Conservation (phyloP, 2,888 invertebrate genomes). For the Hermodice carunculata region DNA sequence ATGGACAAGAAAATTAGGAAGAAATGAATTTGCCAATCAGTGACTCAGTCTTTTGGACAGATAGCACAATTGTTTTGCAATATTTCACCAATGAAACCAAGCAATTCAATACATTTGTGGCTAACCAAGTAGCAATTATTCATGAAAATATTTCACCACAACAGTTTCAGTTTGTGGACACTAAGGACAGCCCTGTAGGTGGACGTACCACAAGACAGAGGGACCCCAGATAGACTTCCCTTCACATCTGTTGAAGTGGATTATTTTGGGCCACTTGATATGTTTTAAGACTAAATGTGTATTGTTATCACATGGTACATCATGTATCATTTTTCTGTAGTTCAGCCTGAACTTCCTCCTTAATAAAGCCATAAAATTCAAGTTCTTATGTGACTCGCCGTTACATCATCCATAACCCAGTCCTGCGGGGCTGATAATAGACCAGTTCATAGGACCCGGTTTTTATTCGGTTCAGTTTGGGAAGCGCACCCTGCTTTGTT, state of each 20-base stretch:
- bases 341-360: no score
- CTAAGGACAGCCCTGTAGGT: constrained; percentile 7
- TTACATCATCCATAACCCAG: no score
- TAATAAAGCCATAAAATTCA: no score
- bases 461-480: no score
- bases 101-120: constrained; percentile 8
- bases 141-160: not conserved
- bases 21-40: not conserved
- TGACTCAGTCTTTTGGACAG: constrained; percentile 8
- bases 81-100: constrained; percentile 2
- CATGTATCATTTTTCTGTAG: no score
- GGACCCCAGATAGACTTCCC: not conserved
- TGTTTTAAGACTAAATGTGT: no score
- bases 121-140: constrained; percentile 9
- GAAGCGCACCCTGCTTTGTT: no score
- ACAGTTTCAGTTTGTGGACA: not conserved
- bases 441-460: no score
- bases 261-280: not conserved
- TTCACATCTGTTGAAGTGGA: not conserved
- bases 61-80: constrained; percentile 6
- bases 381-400: no score
- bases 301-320: no score
- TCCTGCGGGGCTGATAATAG: no score
- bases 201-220: not conserved
- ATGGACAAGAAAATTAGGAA: not conserved